A percentile compares a stretch with the other conserved stretches of the same genome.
These are phyloP conservation scores for Caerostris darwini DNA, from an alignment of 1,140 invertebrate species.

Conservation along the genomic window DNA sequence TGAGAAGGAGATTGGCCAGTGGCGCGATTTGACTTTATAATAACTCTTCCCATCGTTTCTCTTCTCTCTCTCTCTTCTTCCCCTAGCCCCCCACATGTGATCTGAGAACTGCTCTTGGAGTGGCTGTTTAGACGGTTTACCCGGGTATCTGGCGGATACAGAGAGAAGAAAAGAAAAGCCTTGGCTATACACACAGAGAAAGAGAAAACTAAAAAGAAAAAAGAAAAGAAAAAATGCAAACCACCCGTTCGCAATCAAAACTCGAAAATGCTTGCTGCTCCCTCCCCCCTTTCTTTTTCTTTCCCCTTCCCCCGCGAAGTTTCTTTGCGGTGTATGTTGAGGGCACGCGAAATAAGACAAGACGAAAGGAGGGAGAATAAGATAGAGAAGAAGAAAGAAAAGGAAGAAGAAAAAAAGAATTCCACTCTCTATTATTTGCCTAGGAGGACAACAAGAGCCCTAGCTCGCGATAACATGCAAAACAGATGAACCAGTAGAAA, in stretches of 20 bases:
- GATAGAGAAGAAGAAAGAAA: slow-evolving; percentile 31
- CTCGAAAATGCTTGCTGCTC: slow-evolving; percentile 25
- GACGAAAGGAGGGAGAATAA: slow-evolving; percentile 43
- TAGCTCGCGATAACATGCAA: slow-evolving; percentile 69
- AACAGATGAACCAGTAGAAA: slow-evolving; percentile 73
- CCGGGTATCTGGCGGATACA: slow-evolving; percentile 25
- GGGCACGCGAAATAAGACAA: slow-evolving; percentile 65
- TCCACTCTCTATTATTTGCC: slow-evolving; percentile 71
- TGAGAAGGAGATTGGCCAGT: slow-evolving; percentile 64
- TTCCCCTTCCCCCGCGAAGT: not conserved
- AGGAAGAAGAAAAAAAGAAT: slow-evolving; percentile 7
- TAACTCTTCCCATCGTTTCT: slow-evolving; percentile 32
- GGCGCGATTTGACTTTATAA: slow-evolving; percentile 71
- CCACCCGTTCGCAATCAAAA: slow-evolving; percentile 63
- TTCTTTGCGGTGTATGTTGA: slow-evolving; percentile 63
- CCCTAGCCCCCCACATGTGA: too few relatives aligned
- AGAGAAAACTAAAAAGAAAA: not conserved
- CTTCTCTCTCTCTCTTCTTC: not conserved
- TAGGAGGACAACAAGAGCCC: slow-evolving; percentile 66
- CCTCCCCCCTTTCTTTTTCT: not conserved
- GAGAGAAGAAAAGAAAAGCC: not conserved
- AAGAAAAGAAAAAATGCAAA: not conserved
- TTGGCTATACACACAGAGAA: not conserved
- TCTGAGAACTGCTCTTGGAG: slow-evolving; percentile 30
- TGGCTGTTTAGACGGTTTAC: slow-evolving; percentile 26